Percentiles rank a stretch among this genome's conserved stretches.
These are phyloP conservation scores for Tridacna gigas DNA, from an alignment of 2,888 invertebrate species.

Conservation along the genomic window DNA sequence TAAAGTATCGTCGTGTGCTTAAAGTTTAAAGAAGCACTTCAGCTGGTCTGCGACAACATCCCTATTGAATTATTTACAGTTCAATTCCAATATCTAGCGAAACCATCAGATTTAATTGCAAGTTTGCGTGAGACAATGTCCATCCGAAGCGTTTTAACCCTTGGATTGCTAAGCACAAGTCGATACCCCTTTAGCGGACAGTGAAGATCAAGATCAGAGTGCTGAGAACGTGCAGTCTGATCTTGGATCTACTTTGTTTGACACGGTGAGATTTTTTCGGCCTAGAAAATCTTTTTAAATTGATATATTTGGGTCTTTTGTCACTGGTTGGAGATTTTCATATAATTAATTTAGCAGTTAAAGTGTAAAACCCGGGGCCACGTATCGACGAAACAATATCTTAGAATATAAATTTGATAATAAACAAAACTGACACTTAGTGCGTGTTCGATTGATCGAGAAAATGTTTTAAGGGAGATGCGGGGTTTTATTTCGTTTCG, in stretches of 20 bases:
- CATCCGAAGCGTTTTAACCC: conserved; percentile 18
- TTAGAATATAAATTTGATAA: conserved; percentile 25
- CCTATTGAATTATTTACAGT: conserved; percentile 8
- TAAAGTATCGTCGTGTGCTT: too few species aligned
- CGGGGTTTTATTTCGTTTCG: conserved; percentile 12
- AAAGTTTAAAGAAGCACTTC: not conserved
- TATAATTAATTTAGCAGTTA: too few species aligned
- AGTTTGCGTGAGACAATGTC: conserved; percentile 36
- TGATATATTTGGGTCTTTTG: too few species aligned
- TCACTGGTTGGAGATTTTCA: too few species aligned
- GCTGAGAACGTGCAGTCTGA: too few species aligned
- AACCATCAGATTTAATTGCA: conserved; percentile 43
- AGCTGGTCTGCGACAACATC: not conserved
- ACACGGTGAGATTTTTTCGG: too few species aligned
- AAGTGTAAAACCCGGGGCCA: not conserved
- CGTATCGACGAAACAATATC: conserved; percentile 19
- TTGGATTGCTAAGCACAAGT: too few species aligned
- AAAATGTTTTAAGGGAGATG: conserved; percentile 6
- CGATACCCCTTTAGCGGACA: too few species aligned
- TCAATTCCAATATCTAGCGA: conserved; percentile 32
- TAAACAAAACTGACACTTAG: conserved; percentile 35
- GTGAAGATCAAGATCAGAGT: too few species aligned
- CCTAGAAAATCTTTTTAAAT: too few species aligned
- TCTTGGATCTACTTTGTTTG: too few species aligned
- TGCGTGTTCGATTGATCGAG: conserved; percentile 24